Evolutionary conservation across 2,888 invertebrate genomes (phyloP).

Genomic region (Xylocampa areola): DNA sequence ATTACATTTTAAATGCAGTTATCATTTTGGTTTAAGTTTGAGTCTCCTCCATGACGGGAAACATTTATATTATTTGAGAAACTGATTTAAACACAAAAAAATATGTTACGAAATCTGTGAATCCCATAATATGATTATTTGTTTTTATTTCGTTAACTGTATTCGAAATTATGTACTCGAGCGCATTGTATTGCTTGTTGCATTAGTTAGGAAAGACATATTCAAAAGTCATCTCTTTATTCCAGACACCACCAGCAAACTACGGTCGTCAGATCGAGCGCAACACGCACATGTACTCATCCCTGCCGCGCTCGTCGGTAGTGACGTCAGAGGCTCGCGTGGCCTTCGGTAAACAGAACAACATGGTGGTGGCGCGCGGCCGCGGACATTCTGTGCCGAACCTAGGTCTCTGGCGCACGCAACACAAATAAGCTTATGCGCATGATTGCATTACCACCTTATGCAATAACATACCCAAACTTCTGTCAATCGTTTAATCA

Average conservation of each 20-base stretch:
- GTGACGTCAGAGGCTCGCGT: conserved; percentile 91
- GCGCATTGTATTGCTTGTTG: too few relatives aligned
- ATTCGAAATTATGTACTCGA: too few relatives aligned
- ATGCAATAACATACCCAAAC: not conserved
- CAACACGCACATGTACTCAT: conserved; percentile 91
- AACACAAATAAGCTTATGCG: conserved; percentile 49
- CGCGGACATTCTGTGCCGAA: conserved; percentile 97
- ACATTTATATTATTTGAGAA: too few relatives aligned
- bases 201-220: not conserved
- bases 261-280: conserved; percentile 94
- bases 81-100: too few relatives aligned
- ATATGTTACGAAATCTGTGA: too few relatives aligned
- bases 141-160: too few relatives aligned
- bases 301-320: conserved; percentile 92
- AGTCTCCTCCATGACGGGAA: too few relatives aligned
- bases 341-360: conserved; percentile 92
- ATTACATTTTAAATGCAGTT: too few relatives aligned
- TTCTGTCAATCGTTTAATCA: too few relatives aligned
- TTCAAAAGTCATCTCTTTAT: conserved; percentile 13
- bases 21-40: too few relatives aligned
- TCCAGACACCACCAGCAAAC: conserved; percentile 93
- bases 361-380: conserved; percentile 72
- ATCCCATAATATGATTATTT: too few relatives aligned
- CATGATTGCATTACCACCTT: conserved; percentile 32
- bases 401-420: conserved; percentile 92